Evolutionary conservation across 2,113 vertebrate species (phyloP).

Genomic region (Illadopsis cleaveri): DNA sequence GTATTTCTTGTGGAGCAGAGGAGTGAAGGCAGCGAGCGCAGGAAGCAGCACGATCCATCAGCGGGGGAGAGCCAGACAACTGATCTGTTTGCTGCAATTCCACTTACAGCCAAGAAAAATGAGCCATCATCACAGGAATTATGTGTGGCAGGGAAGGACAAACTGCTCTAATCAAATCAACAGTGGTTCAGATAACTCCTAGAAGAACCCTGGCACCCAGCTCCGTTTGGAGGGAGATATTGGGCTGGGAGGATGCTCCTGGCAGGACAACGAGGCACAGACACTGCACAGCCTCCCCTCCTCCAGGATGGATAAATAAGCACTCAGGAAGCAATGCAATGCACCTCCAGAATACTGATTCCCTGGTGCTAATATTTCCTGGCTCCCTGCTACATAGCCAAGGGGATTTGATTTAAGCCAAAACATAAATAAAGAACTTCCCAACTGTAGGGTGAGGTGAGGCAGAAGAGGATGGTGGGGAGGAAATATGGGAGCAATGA

Average conservation of each 20-base stretch:
- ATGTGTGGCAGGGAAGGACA: slow-evolving; percentile 71
- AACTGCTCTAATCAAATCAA: slow-evolving; percentile 51
- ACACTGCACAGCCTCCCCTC: background rate
- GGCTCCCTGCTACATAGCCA: background rate
- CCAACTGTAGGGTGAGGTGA: background rate
- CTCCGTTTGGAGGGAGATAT: background rate
- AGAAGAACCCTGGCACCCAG: background rate
- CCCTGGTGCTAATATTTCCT: background rate
- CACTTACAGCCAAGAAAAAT: slow-evolving; percentile 64
- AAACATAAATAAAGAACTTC: background rate
- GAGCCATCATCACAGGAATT: slow-evolving; percentile 56
- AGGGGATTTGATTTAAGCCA: background rate
- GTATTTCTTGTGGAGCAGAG: background rate
- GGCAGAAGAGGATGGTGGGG: background rate
- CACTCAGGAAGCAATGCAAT: background rate
- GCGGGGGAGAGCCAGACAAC: background rate
- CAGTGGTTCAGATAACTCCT: slow-evolving; percentile 7
- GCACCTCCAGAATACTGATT: slow-evolving; percentile 15
- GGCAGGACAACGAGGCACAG: background rate
- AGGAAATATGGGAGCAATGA: background rate
- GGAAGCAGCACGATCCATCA: slow-evolving; percentile 46
- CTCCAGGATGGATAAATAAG: background rate
- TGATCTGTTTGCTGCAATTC: slow-evolving; percentile 52
- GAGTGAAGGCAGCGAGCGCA: background rate
- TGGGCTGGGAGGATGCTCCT: background rate